Evolutionary conservation across 1,140 invertebrate genomes (phyloP).

Genomic region (Bombus confusus): DNA sequence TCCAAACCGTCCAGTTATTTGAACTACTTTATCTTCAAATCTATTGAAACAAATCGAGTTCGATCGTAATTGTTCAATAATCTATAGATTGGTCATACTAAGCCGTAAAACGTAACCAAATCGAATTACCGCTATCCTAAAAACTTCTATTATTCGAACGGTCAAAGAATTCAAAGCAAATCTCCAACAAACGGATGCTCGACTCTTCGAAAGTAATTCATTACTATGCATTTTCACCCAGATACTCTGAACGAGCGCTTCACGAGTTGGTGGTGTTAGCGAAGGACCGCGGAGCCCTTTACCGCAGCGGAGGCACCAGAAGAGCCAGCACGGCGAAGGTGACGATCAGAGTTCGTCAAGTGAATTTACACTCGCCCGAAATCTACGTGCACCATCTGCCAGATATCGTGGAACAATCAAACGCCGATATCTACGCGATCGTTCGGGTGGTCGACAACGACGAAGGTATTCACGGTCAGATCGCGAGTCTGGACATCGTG

Average conservation of each 20-base stretch:
- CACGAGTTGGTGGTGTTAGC: slow-evolving; percentile 92
- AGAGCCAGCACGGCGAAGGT: slow-evolving; percentile 89
- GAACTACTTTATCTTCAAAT: no score
- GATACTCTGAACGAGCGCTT: slow-evolving; percentile 86
- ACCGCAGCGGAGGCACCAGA: slow-evolving; percentile 84
- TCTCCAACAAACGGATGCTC: neutral
- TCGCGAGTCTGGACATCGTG: slow-evolving; percentile 92
- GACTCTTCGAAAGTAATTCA: neutral
- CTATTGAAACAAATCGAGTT: no score
- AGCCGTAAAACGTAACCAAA: no score
- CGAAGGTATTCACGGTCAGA: slow-evolving; percentile 91
- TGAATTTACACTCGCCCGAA: slow-evolving; percentile 93
- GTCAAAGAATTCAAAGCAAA: no score
- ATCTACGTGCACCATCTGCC: slow-evolving; percentile 91
- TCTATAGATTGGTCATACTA: no score
- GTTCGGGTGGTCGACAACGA: slow-evolving; percentile 93
- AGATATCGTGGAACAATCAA: slow-evolving; percentile 91
- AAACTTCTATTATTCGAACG: no score
- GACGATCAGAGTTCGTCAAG: slow-evolving; percentile 90
- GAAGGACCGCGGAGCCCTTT: slow-evolving; percentile 90
- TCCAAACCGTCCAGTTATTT: no score
- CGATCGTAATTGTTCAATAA: no score
- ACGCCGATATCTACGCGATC: slow-evolving; percentile 94
- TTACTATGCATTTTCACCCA: slow-evolving; percentile 30
- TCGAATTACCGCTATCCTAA: no score